Evolutionary conservation across 2,888 invertebrate species (phyloP).

Genomic region (Dastarcus helophoroides): DNA sequence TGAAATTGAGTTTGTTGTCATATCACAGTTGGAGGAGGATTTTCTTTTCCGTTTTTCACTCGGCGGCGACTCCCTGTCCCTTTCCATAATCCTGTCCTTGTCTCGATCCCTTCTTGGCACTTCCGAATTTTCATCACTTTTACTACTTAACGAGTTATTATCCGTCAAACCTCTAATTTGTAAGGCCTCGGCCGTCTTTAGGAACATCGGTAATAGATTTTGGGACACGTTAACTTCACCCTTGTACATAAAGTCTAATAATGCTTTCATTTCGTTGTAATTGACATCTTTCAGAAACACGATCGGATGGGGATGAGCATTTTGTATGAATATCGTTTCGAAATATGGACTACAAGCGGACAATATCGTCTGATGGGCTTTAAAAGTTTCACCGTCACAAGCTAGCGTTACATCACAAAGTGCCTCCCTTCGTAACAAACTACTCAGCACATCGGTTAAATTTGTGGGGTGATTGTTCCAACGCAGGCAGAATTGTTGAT

Average conservation of each 20-base stretch:
- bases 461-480: conserved; percentile 92
- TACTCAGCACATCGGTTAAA: conserved; percentile 80
- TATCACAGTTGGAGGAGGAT: conserved; percentile 57
- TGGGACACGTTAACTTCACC: conserved; percentile 69
- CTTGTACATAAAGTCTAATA: conserved; percentile 89
- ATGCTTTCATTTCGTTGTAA: conserved; percentile 78
- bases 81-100: conserved; percentile 19
- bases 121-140: conserved; percentile 27
- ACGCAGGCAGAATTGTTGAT: conserved; percentile 86
- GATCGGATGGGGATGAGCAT: conserved; percentile 81
- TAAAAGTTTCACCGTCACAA: conserved; percentile 81
- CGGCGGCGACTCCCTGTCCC: conserved; percentile 36
- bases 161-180: conserved; percentile 83
- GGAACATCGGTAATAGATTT: conserved; percentile 80
- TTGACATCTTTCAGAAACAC: conserved; percentile 88
- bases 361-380: conserved; percentile 87
- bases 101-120: conserved; percentile 30
- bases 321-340: conserved; percentile 82
- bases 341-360: conserved; percentile 92
- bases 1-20: conserved; percentile 47
- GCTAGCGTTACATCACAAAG: conserved; percentile 89
- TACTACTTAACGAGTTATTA: conserved; percentile 54
- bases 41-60: conserved; percentile 52
- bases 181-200: conserved; percentile 84
- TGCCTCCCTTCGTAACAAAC: conserved; percentile 76